phyloP scores from a whole-genome alignment of 2,888 invertebrate genomes.

The Nomada ruficornis region DNA sequence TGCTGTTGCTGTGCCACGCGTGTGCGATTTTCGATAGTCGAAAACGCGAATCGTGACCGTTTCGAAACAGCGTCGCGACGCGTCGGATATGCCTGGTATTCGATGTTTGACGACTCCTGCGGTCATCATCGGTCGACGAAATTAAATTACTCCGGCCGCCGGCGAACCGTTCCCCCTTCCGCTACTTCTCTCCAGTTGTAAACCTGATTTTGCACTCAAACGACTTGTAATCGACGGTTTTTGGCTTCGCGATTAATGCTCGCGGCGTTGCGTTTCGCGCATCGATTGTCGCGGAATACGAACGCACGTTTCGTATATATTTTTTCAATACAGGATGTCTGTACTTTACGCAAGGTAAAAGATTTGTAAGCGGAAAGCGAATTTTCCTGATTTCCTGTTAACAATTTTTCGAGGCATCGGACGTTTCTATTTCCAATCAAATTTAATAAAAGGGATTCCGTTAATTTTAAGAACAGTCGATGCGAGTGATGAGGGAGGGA shows the following conservation, averaged over 20 bases:
- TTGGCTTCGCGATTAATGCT: slow-evolving; percentile 11
- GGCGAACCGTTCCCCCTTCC: not conserved
- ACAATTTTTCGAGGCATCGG: too few species aligned
- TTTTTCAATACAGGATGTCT: not conserved
- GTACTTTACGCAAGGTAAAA: too few species aligned
- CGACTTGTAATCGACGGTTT: slow-evolving; percentile 10
- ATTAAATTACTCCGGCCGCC: slow-evolving; percentile 43
- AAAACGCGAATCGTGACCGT: slow-evolving; percentile 12
- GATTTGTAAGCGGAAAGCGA: too few species aligned
- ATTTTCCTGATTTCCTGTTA: too few species aligned
- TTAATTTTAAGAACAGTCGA: too few species aligned
- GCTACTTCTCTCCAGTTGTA: not conserved
- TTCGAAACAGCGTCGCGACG: slow-evolving; percentile 21
- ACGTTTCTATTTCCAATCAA: too few species aligned
- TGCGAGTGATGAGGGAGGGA: too few species aligned
- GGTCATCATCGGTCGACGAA: slow-evolving; percentile 28
- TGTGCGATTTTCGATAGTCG: slow-evolving; percentile 11
- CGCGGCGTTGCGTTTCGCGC: not conserved
- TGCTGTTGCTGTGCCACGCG: not conserved
- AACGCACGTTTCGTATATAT: not conserved
- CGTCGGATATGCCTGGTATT: slow-evolving; percentile 5
- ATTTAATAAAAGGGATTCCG: too few species aligned
- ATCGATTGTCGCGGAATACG: too few species aligned
- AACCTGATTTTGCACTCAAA: slow-evolving; percentile 34
- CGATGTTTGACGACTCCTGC: slow-evolving; percentile 27